A percentile compares a stretch with the other conserved stretches of the same genome.
These are phyloP conservation scores for Lamprologus speciosus DNA, from an alignment of 2,113 vertebrate genomes.

Conservation along the genomic window DNA sequence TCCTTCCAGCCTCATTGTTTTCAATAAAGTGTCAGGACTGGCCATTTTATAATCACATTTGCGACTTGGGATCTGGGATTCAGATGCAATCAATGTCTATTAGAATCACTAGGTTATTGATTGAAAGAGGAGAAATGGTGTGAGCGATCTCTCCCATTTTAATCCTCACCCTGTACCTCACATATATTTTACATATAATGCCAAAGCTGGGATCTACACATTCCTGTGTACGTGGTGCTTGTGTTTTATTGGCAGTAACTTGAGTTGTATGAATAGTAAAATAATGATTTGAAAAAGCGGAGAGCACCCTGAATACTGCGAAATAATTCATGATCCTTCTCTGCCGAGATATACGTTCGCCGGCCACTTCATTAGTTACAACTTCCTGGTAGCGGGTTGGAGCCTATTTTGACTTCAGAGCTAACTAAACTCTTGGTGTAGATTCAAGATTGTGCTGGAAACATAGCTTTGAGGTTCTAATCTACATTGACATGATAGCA, in stretches of 20 bases:
- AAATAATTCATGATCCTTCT: background rate
- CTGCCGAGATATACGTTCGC: background rate
- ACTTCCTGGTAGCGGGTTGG: background rate
- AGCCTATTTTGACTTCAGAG: background rate
- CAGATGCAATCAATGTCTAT: constrained; percentile 78
- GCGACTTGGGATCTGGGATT: constrained; percentile 71
- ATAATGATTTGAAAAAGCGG: background rate
- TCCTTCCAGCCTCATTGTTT: constrained; percentile 72
- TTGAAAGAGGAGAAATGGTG: constrained; percentile 72
- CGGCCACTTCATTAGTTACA: background rate
- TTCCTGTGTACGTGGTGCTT: background rate
- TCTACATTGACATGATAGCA: background rate
- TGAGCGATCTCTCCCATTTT: constrained; percentile 49
- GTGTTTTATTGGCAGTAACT: constrained; percentile 28
- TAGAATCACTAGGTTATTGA: constrained; percentile 74
- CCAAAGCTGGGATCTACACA: background rate
- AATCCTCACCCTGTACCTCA: background rate
- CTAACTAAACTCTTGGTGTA: background rate
- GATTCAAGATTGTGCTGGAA: background rate
- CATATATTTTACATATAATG: background rate
- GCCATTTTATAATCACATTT: constrained; percentile 76
- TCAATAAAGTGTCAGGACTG: constrained; percentile 76
- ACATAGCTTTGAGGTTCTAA: background rate
- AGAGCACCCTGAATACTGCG: background rate
- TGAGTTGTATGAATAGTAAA: background rate